Base-by-base conservation (phyloP, 1,140 invertebrate genomes). In the Microplitis mediator region DNA sequence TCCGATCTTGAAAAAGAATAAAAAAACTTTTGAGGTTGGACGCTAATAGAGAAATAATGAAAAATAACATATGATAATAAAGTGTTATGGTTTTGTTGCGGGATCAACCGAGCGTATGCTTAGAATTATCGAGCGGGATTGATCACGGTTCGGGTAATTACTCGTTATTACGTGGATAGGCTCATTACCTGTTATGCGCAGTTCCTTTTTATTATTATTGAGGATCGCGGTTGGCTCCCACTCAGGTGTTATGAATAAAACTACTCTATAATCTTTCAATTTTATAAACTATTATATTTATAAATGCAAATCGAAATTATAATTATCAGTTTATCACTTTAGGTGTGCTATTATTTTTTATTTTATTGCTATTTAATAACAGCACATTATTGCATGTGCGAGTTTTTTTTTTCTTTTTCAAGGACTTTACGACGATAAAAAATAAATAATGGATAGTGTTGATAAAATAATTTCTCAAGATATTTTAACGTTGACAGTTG, bases 81-180 rank as follows among this genome's bases (percentile, higher is more conserved):
- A 16, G 23, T 60, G 45, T 13, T 65, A 50, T 39, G 68, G 62
- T 63, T 52, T 52, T 74, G 69, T 74, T 69, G 11, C 64, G 65
- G 60, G 67, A 65, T 70, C 62, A 74, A 54, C 68, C 61, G 52
- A 66, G 72, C 68, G 68, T 74, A 62, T 74, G 72, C 52, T 74
- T 66, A 74, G 72, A 75, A 75, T 72, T 75, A 75, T 75, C 74
- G 70, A 72, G 64, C 67, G 65, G 64, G 65, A 72, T 75, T 69
- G 66, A 75, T 65, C 70, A 67, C 39, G 74, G 69, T 70, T 45
- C 65, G 35, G 63, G 65, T 69, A 75, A 75, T 70, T 72, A 72
- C 74, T 69, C 52, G 74, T 75, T 75, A 75, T 75, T 75, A 75
- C 65, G 70, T 65, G 64, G 70, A 69, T 75, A 72, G 66, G 65